Base-by-base conservation (phyloP, 2,888 invertebrate genomes). In the Zonitis immaculata region DNA sequence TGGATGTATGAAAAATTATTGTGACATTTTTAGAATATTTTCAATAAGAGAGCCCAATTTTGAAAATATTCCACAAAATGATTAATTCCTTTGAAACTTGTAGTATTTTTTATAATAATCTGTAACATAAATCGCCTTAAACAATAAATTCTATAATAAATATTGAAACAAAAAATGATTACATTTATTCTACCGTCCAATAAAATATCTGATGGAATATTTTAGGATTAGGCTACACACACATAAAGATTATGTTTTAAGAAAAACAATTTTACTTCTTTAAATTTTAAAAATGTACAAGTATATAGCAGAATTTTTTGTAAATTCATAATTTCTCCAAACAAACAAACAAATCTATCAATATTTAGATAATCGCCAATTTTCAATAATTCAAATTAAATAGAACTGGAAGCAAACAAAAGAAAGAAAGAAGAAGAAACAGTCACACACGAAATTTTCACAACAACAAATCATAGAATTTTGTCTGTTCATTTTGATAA, bases 251-350 rank as follows among this genome's bases (percentile, higher is more conserved):
- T 9, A 1, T 3, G 9, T 2, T 16, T 39, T 39, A 39, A n/a
- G 39, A 54, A 54, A 35, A 54, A 51, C 50, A 51, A 14, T 54
- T n/a, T 54, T 54, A 50, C 8, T 39, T 39, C 18, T 16, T 27
- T 50, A 27, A 52, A 48, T 18, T 50, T n/a, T 54, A 51, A 44
- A 54, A 54, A 54, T 54, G 30, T 54, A 54, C 54, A 54, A 54
- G 54, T 48, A 45, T 45, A 45, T 45, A 45, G 45, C 48, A 51
- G 51, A 53, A 51, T 54, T 51, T 54, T 22, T 22, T 22, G 51
- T 51, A 49, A 47, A 54, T 45, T 39, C 20, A 49, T 22, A 20
- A 9, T 39, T 20, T 20, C 6, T 20, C 3, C 14, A 12, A 39
- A 6, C 8, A 8, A 35, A 35, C 35, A n/a, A 39, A 39, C 6